phyloP scores from a whole-genome alignment of 2,888 invertebrate genomes.

The Gerosis bhagava region DNA sequence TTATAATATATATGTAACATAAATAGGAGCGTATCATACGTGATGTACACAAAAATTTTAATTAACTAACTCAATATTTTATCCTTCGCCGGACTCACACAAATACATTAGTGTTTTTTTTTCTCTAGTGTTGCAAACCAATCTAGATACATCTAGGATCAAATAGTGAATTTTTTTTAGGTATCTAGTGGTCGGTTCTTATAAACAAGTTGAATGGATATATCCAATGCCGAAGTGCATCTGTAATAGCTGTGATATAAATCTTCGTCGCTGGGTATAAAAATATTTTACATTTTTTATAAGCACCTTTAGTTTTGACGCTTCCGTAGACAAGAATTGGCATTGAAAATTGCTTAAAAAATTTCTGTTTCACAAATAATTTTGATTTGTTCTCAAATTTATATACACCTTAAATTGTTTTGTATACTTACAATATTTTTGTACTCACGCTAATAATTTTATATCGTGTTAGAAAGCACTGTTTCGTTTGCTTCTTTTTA shows the following conservation, averaged over 20 bases:
- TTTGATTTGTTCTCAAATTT: too few species aligned
- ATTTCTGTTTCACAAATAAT: slow-evolving; percentile 22
- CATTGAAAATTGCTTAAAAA: slow-evolving; percentile 37
- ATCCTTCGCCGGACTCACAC: slow-evolving; percentile 16
- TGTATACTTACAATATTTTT: slow-evolving; percentile 21
- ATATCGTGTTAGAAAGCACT: slow-evolving; percentile 12
- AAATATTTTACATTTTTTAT: slow-evolving; percentile 36
- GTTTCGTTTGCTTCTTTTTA: slow-evolving; percentile 8
- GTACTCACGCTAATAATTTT: slow-evolving; percentile 18
- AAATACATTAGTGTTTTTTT: slow-evolving; percentile 26
- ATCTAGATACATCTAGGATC: too few species aligned
- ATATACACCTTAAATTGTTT: not conserved
- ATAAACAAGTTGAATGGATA: slow-evolving; percentile 57
- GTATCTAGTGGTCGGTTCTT: slow-evolving; percentile 47
- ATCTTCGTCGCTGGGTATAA: slow-evolving; percentile 70
- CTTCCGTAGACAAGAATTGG: slow-evolving; percentile 25
- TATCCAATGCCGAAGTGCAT: slow-evolving; percentile 70
- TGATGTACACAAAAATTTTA: slow-evolving; percentile 38
- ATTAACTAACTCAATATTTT: slow-evolving; percentile 28
- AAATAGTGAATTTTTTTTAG: slow-evolving; percentile 33
- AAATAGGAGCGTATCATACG: slow-evolving; percentile 61
- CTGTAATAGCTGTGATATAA: slow-evolving; percentile 72
- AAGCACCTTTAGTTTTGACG: slow-evolving; percentile 39
- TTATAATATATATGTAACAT: slow-evolving; percentile 56
- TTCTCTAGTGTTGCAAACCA: too few species aligned